Evolutionary conservation across 2,888 invertebrate species (phyloP).

Genomic region (Spisula subtruncata): DNA sequence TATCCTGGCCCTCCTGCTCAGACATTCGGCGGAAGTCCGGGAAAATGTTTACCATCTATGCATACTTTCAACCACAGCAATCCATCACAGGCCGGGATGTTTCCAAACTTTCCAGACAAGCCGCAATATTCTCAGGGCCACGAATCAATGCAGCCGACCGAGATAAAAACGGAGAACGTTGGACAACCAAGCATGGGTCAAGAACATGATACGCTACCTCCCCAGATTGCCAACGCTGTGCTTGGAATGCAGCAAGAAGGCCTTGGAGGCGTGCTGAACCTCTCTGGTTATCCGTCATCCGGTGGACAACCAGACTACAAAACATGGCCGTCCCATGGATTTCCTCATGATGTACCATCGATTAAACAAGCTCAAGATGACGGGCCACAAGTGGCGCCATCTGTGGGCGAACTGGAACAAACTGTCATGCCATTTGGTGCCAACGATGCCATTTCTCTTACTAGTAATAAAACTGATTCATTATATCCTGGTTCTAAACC

Average conservation of each 20-base stretch:
- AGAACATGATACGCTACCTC: constrained; percentile 54
- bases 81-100: constrained; percentile 42
- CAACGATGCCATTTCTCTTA: neutral
- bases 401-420: constrained; percentile 49
- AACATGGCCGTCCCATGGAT: constrained; percentile 23
- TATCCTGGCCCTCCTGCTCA: constrained; percentile 65
- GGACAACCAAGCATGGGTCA: constrained; percentile 6
- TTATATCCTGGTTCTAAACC: neutral
- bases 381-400: constrained; percentile 22
- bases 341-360: constrained; percentile 22
- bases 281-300: constrained; percentile 16
- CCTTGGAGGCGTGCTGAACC: constrained; percentile 39
- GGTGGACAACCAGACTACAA: constrained; percentile 33
- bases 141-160: neutral
- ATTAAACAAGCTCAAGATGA: constrained; percentile 29
- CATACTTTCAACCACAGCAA: constrained; percentile 31
- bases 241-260: constrained; percentile 64
- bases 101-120: constrained; percentile 32
- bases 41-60: constrained; percentile 48
- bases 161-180: constrained; percentile 28
- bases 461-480: constrained; percentile 15
- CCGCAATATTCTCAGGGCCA: constrained; percentile 26
- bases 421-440: constrained; percentile 45
- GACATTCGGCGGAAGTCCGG: constrained; percentile 57
- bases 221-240: constrained; percentile 58